Base-by-base conservation (phyloP, 2,888 invertebrate genomes). In the Gordius sp. region DNA sequence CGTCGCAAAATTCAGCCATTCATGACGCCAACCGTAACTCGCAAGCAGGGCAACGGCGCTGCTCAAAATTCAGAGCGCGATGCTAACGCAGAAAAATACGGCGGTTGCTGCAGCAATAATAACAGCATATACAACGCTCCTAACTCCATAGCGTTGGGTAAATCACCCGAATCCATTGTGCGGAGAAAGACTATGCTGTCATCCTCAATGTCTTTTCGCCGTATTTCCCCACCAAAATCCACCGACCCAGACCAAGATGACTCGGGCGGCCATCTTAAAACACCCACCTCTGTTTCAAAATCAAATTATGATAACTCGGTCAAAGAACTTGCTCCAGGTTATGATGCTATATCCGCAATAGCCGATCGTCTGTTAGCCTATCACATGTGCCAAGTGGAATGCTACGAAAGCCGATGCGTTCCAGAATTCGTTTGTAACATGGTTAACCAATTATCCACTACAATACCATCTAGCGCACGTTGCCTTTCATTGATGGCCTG, bases 151-250 rank as follows among this genome's bases (percentile, higher is more conserved):
- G n/a, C n/a, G n/a, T n/a, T n/a, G n/a, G n/a, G n/a, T n/a, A n/a
- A n/a, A 20, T 47, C 47, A 20, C 47, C 47, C 47, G 47, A 47
- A 47, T 47, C 47, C 47, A 47, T 47, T n/a, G 4, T 47, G 4
- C 47, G 47, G 16, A 8, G 47, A 23, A 47, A 47, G 20, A 47
- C 47, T 47, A 18, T 47, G 16, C 47, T 47, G 20, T 18, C 8
- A 4, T 13, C 47, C 20, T 47, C 47, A 4, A 23, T 23, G n/a
- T 47, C 47, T 4, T 47, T 47, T 20, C 47, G 47, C 47, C 8
- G 47, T 8, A n/a, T 4, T 4, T 23, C 47, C 4, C 47, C 23
- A 4, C 8, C 13, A n/a, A 20, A 47, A 20, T 23, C 13, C 8
- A n/a, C 20, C 8, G 4, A n/a, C 23, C 4, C 20, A 4, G 20